Evolutionary conservation across 2,797 vertebrate species (phyloP), one percentile per base, ranked within the genome.

Genomic region (Lycodopsis pacificus): DNA sequence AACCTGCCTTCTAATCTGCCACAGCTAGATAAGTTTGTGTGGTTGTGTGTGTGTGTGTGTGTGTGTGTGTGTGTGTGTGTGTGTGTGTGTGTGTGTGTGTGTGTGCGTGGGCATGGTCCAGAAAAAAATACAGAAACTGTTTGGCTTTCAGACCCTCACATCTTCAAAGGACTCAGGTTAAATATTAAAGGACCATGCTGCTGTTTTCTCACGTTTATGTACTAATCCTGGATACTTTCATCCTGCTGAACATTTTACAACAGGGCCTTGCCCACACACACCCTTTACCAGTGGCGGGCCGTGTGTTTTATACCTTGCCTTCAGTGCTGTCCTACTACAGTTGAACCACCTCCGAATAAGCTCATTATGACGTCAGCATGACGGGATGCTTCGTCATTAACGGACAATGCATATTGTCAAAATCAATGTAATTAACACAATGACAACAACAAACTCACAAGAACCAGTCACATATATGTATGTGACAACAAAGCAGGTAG

Each of bases 1-100:
- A 83, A 69, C 75, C 27, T 76, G 77, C 76, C 82, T 77, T 91
- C 59, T 91, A 90, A 91, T 92, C 86, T 83, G 75, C 32, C n/a
- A n/a, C 69, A 56, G 65, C 10, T 3, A 72, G 76, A 88, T 86
- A 66, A 79, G 84, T 79, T 27, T 5, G 63, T 53, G 25, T 46
- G 34, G 48, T 40, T n/a, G 19, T 36, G 62, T 64, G n/a, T 64
- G 46, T 34, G 65, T 36, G 48, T 34, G 65, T 36, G 48, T 67
- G 42, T 4, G 64, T 54, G 30, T 48, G 38, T 51, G 51, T 48
- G 46, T 34, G 65, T 36, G 36, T 20, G 40, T 67, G 42, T 4
- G 64, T 54, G 30, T 48, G 38, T 51, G 51, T 44, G 46, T 34
- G 65, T 36, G 48, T 25, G 40, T 67, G 42, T 4, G 64, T 46